Conservation (phyloP, 2,888 invertebrate species). For the Epirrhoe alternata region DNA sequence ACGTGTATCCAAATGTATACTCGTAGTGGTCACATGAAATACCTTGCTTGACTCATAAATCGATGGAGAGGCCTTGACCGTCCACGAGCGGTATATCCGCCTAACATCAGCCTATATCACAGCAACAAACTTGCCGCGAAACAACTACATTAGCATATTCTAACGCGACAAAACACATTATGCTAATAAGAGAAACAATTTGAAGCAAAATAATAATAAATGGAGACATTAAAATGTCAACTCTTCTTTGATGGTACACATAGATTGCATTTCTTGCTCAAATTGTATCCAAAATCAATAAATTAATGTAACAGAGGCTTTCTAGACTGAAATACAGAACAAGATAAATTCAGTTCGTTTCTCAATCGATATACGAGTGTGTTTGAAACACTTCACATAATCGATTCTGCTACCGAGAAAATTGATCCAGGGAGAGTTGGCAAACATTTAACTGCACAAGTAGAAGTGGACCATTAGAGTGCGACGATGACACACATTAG, state of each 20-base stretch:
- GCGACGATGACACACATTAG: neutral
- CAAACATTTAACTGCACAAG: neutral
- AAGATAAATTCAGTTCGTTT: no score
- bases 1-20: constrained; percentile 11
- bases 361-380: no score
- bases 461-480: neutral
- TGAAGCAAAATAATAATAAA: neutral
- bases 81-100: neutral
- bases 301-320: neutral
- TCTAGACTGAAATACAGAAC: neutral
- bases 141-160: neutral
- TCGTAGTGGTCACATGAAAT: constrained; percentile 6
- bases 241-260: neutral
- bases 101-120: constrained; percentile 1
- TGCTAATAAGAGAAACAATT: constrained; percentile 12
- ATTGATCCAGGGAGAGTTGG: neutral
- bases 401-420: neutral
- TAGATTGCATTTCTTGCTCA: neutral
- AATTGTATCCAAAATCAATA: neutral
- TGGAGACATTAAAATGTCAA: neutral
- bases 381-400: no score
- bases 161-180: constrained; percentile 7
- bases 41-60: constrained; percentile 25
- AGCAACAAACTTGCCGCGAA: neutral
- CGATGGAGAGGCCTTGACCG: constrained; percentile 26